Evolutionary conservation across 1,140 invertebrate genomes (phyloP).

Genomic region (Gyrodactylus salaris): DNA sequence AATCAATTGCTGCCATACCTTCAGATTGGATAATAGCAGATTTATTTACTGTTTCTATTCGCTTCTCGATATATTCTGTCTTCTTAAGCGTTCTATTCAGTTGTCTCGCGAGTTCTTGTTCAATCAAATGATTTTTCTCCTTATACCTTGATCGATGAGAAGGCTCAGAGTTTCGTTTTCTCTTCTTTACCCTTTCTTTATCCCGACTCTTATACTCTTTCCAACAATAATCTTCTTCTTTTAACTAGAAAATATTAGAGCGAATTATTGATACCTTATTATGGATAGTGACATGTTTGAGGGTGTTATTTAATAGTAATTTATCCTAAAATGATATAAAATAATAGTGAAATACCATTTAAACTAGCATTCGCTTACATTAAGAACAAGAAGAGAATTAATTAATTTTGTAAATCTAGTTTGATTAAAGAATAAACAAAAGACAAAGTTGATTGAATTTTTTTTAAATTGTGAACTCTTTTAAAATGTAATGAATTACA

Average conservation of each 20-base stretch:
- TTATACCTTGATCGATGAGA: neutral
- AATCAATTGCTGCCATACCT: neutral
- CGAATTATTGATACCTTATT: neutral
- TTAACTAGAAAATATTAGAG: neutral
- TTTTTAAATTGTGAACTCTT: neutral
- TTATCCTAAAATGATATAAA: neutral
- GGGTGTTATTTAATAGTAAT: neutral
- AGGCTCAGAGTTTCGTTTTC: neutral
- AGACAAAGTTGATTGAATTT: neutral
- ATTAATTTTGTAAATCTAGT: neutral
- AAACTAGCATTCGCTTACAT: neutral
- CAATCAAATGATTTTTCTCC: neutral
- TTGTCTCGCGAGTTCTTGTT: neutral
- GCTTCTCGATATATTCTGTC: neutral
- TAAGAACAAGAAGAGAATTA: neutral
- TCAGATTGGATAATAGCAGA: neutral
- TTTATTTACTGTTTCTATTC: neutral
- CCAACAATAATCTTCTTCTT: neutral
- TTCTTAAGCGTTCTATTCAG: neutral
- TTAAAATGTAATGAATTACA: neutral
- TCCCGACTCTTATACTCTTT: neutral
- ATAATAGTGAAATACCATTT: neutral
- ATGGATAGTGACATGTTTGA: neutral
- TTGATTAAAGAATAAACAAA: neutral
- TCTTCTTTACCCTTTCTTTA: no score